phyloP scores from a whole-genome alignment of 2,797 vertebrate genomes.

The Paedocypris micromegethes region DNA sequence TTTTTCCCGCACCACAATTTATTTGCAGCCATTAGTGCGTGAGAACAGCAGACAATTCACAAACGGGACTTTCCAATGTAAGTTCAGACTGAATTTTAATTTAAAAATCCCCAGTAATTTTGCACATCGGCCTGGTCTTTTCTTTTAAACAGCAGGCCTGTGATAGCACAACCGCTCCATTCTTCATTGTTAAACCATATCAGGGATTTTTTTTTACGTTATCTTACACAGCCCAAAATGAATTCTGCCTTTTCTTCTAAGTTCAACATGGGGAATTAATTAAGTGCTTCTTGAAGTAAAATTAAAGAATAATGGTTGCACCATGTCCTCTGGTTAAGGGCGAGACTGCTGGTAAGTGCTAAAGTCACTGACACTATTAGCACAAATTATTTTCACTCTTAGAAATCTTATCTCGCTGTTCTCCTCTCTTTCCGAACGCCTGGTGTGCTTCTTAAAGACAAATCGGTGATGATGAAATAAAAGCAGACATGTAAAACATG shows the following conservation, averaged over 20 bases:
- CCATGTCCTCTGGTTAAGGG: constrained; percentile 49
- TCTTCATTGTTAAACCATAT: constrained; percentile 3
- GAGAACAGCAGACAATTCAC: constrained; percentile 20
- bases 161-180: neutral
- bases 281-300: constrained; percentile 68
- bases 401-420: constrained; percentile 43
- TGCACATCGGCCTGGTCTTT: neutral
- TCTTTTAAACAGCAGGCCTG: neutral
- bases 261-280: constrained; percentile 71
- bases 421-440: constrained; percentile 12
- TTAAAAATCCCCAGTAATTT: neutral
- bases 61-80: constrained; percentile 19
- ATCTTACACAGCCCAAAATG: constrained; percentile 17
- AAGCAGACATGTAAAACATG: constrained; percentile 4
- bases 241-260: constrained; percentile 48
- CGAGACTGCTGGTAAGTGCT: constrained; percentile 34
- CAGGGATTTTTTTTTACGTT: constrained; percentile 4
- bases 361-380: constrained; percentile 44
- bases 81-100: no score
- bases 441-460: constrained; percentile 35
- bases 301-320: constrained; percentile 63
- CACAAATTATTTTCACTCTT: constrained; percentile 22
- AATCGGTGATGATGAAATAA: constrained; percentile 41
- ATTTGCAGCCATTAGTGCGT: constrained; percentile 13
- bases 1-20: constrained; percentile 19